Base-by-base conservation (phyloP, 2,888 invertebrate genomes). In the Ochropleura plecta region DNA sequence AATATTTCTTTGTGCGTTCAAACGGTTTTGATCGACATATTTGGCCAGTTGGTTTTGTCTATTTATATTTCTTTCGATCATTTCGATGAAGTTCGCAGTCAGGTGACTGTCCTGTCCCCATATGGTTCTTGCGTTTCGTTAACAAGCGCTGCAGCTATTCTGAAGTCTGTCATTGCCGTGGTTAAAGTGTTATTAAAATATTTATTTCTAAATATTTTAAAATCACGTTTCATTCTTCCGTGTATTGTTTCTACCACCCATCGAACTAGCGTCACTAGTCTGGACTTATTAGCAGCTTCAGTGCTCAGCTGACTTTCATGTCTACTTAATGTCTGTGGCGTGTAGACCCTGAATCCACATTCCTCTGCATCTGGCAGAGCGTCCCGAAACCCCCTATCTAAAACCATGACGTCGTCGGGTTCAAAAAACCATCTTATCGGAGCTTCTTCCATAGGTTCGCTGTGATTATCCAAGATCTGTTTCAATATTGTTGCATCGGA, bases 381-480 rank as follows among this genome's bases (percentile, higher is more conserved):
- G n/a, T n/a, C 80, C 16, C 77, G 66, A 73, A 84, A 84, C 40
- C 82, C 81, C 40, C 80, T 71, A 67, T 82, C 80, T 20, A 84
- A 60, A 57, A 84, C 70, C 44, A 84, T 75, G 18, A 82, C 75
- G 55, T 82, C 82, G 20, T 73, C 72, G 44, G 49, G 18, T 68
- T 79, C 62, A 30, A 76, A 72, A 60, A 76, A 75, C 71, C 70
- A 74, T 67, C 74, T 60, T 70, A 73, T 70, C 14, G 49, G 73
- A 46, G 73, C 73, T 57, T 75, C 71, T 68, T 78, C 78, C 55
- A 59, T 59, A 18, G 73, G 77, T 48, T 64, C 48, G 20, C 64
- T 64, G 64, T 64, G 64, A 64, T 64, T 48, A 64, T 64, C 64
- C 65, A 51, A 51, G 40, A 65, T 51, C 51, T 51, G 48, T 48